A percentile compares a stretch with the other conserved stretches of the same genome.
phyloP scores from a whole-genome alignment of 2,797 vertebrate species.

The Hippoglossus hippoglossus region DNA sequence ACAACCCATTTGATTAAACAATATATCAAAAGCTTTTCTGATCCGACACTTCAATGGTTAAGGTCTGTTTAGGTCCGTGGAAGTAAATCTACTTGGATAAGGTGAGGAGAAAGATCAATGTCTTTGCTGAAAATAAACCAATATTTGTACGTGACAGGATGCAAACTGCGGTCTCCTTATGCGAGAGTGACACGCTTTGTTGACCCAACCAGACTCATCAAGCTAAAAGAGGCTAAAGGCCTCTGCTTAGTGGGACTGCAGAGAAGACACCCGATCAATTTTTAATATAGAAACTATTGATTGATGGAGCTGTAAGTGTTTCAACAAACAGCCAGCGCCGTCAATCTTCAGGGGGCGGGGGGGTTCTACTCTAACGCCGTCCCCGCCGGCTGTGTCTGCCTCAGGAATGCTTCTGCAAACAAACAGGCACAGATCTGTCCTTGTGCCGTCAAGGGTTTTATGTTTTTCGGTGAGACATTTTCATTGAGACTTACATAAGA shows the following conservation, averaged over 20 bases:
- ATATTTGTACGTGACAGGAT: not conserved
- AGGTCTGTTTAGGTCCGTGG: not conserved
- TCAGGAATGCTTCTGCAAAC: constrained; percentile 11
- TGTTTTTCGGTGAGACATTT: constrained; percentile 34
- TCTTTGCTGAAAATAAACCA: not conserved
- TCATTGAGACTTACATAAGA: constrained; percentile 37
- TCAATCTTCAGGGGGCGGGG: not conserved
- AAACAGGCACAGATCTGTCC: constrained; percentile 30
- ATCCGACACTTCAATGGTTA: not conserved
- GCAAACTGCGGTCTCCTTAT: not conserved
- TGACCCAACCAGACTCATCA: not conserved
- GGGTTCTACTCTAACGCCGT: not conserved
- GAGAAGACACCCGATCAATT: constrained; percentile 17
- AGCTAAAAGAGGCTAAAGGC: constrained; percentile 2
- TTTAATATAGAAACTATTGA: constrained; percentile 39
- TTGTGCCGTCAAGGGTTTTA: constrained; percentile 33
- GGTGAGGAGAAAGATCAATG: not conserved
- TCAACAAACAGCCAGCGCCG: constrained; percentile 4
- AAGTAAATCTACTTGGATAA: not conserved
- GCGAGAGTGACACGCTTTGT: constrained; percentile 4
- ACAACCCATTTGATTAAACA: not conserved
- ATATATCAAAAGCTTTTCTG: not conserved
- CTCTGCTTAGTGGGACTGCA: not conserved
- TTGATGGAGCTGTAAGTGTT: constrained; percentile 7
- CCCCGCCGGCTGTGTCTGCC: constrained; percentile 8